phyloP scores from a whole-genome alignment of 2,113 vertebrate species.

The Pungitius pungitius region DNA sequence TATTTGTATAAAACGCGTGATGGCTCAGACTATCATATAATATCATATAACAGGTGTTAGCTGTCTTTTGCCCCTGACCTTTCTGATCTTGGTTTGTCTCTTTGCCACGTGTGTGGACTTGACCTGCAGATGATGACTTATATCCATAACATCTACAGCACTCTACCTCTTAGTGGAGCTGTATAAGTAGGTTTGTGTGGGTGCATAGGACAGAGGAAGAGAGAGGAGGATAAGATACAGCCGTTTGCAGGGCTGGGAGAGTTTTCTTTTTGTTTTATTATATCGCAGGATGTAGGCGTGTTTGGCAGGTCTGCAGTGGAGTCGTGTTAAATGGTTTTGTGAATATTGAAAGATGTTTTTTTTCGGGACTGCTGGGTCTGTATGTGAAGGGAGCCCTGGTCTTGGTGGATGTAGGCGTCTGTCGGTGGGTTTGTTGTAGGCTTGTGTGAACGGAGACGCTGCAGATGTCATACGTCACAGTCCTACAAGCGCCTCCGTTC shows the following conservation, averaged over 20 bases:
- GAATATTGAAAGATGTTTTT: conserved; percentile 39
- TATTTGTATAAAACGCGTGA: conserved; percentile 6
- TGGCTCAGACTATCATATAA: conserved; percentile 2
- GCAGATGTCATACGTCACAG: conserved; percentile 49
- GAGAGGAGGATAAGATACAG: conserved; percentile 51
- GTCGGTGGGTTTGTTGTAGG: conserved; percentile 46
- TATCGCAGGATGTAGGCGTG: conserved; percentile 47
- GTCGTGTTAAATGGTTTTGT: conserved; percentile 40
- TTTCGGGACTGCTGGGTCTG: conserved; percentile 32
- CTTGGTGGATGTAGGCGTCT: conserved; percentile 52
- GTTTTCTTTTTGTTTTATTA: conserved; percentile 41
- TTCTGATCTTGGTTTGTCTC: conserved; percentile 3
- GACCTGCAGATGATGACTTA: conserved; percentile 5
- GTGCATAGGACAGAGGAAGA: conserved; percentile 48
- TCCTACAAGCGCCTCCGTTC: conserved; percentile 48
- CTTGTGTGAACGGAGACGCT: conserved; percentile 47
- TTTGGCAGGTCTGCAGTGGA: conserved; percentile 58
- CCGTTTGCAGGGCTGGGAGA: conserved; percentile 26
- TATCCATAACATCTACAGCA: conserved; percentile 21
- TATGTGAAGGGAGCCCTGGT: conserved; percentile 50
- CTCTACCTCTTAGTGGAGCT: conserved; percentile 20
- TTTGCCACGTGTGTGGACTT: conserved; percentile 27
- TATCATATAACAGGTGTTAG: conserved; percentile 19
- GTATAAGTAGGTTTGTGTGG: conserved; percentile 63
- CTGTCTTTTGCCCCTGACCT: not conserved